Percentiles rank a stretch among this genome's conserved stretches.
Conservation (phyloP, 2,797 vertebrate species). For the Ceyx erithaca region DNA sequence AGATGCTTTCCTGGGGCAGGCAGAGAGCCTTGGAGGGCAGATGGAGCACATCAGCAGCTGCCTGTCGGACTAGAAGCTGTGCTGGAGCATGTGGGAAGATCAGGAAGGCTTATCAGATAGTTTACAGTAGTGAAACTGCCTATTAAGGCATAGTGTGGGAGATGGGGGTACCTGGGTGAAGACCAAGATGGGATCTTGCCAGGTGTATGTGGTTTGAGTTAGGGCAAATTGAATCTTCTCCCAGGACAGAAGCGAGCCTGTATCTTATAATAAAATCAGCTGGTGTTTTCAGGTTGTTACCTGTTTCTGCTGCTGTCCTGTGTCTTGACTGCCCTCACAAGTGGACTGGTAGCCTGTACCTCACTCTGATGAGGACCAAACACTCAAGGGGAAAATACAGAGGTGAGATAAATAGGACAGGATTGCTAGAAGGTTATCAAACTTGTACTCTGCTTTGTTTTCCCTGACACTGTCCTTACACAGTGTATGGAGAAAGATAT, state of each 20-base stretch:
- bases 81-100: conserved; percentile 35
- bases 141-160: conserved; percentile 52
- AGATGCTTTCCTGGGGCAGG: background rate
- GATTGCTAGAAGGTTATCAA: background rate
- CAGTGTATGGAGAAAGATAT: background rate
- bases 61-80: background rate
- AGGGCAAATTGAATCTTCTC: conserved; percentile 7
- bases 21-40: background rate
- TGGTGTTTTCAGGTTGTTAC: conserved; percentile 41
- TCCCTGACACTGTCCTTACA: background rate
- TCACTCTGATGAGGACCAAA: background rate
- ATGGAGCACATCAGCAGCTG: background rate
- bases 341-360: background rate
- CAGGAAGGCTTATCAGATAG: conserved; percentile 61
- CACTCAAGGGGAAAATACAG: background rate
- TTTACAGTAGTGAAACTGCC: conserved; percentile 32
- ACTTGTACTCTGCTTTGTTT: background rate
- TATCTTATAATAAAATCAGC: background rate
- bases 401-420: background rate
- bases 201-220: conserved; percentile 22
- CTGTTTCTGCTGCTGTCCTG: background rate
- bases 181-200: conserved; percentile 26
- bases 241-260: conserved; percentile 31
- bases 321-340: background rate
- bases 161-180: conserved; percentile 15